A percentile compares a stretch with the other conserved stretches of the same genome.
Conservation (phyloP, 2,113 vertebrate genomes). For the Rhabdomys dilectus region DNA sequence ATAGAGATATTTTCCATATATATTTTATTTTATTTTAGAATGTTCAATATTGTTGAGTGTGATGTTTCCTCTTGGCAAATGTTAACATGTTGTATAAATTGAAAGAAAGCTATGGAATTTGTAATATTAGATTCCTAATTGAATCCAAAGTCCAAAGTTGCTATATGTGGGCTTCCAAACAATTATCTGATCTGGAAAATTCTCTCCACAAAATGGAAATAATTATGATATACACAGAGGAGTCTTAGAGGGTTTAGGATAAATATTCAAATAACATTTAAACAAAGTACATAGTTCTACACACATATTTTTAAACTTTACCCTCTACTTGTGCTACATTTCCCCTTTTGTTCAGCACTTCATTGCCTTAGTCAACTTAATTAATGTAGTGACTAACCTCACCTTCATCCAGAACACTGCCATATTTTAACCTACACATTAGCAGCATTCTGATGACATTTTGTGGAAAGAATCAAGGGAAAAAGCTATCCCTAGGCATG, state of each 20-base stretch:
- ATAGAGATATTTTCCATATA: not conserved
- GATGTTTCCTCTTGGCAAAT: not conserved
- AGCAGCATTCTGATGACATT: conserved; percentile 4
- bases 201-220: conserved; percentile 41
- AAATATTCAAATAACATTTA: conserved; percentile 30
- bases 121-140: not conserved
- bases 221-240: conserved; percentile 5
- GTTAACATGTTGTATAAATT: not conserved
- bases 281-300: not conserved
- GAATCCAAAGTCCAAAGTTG: not conserved
- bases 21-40: no score
- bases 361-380: not conserved
- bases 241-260: not conserved
- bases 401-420: not conserved
- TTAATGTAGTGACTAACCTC: conserved; percentile 6
- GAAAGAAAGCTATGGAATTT: not conserved
- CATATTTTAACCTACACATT: conserved; percentile 49
- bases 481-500: not conserved
- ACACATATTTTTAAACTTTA: conserved; percentile 29
- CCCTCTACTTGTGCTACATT: not conserved
- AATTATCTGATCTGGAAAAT: not conserved
- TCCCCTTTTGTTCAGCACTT: not conserved
- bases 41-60: not conserved
- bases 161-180: conserved; percentile 18
- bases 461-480: conserved; percentile 1